Evolutionary conservation across 2,797 vertebrate genomes (phyloP).

Genomic region (Thalassophryne amazonica): DNA sequence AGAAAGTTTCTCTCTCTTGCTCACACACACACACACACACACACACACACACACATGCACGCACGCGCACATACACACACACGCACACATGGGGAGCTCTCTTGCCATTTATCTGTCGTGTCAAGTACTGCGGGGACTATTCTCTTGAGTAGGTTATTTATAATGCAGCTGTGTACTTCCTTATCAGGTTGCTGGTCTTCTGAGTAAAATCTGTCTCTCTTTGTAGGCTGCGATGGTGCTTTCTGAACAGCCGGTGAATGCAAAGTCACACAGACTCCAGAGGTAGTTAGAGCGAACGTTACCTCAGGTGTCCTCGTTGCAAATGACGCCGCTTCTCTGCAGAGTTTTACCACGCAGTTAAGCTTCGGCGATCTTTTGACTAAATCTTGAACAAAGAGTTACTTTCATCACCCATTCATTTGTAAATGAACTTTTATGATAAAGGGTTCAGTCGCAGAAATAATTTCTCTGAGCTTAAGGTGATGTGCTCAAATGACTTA

Average conservation of each 20-base stretch:
- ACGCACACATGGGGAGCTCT: constrained; percentile 24
- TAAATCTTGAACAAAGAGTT: too few species aligned
- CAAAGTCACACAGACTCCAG: constrained; percentile 5
- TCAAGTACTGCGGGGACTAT: constrained; percentile 49
- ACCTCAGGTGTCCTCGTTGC: constrained; percentile 11
- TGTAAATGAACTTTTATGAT: too few species aligned
- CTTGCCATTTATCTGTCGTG: constrained; percentile 59
- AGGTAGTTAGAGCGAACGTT: constrained; percentile 3
- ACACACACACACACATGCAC: constrained; percentile 4
- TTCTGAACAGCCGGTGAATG: constrained; percentile 24
- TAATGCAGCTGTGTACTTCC: constrained; percentile 45
- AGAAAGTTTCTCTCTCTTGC: constrained; percentile 40
- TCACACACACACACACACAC: constrained; percentile 29
- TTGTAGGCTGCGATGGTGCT: constrained; percentile 18
- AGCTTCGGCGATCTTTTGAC: background rate
- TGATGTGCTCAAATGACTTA: too few species aligned
- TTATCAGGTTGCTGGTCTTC: constrained; percentile 39
- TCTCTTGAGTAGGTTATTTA: constrained; percentile 61
- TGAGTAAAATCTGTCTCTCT: constrained; percentile 16
- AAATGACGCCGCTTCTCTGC: background rate
- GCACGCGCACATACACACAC: background rate
- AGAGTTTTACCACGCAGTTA: background rate
- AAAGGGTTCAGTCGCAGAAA: too few species aligned
- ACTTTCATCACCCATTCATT: too few species aligned
- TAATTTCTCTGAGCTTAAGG: too few species aligned